A percentile compares a stretch with the other conserved stretches of the same genome.
Conservation (phyloP, 2,113 vertebrate species). For the Laterallus jamaicensis region DNA sequence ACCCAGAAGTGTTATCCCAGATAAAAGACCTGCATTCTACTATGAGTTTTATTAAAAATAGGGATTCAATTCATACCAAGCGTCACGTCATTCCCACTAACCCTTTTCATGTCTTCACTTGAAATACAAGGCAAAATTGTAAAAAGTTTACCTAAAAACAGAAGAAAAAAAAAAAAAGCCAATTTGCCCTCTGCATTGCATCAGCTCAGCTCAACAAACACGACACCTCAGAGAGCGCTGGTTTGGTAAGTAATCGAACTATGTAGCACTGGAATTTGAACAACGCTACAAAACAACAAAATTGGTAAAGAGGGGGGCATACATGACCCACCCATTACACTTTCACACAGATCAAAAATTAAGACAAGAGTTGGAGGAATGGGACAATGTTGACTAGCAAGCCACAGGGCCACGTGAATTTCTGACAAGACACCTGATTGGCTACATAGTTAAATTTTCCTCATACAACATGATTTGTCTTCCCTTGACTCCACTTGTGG, state of each 20-base stretch:
- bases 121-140: not conserved
- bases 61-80: not conserved
- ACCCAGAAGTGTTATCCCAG: rapidly evolving
- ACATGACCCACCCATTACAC: not conserved
- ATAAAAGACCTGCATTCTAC: not conserved
- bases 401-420: not conserved
- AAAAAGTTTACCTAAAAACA: not conserved
- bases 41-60: not conserved
- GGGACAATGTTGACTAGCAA: not conserved
- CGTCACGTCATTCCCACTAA: not conserved
- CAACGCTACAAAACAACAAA: conserved; percentile 1
- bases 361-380: not conserved
- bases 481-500: not conserved
- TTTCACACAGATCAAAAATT: not conserved
- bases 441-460: not conserved
- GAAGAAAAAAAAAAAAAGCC: not conserved
- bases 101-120: not conserved
- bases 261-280: not conserved
- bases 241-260: not conserved
- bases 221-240: not conserved
- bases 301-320: not conserved
- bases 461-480: not conserved
- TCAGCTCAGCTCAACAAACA: not conserved
- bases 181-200: not conserved
- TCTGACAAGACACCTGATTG: not conserved